These are phyloP conservation scores for Erebia aethiops DNA, from an alignment of 2,888 invertebrate species.

Conservation along the genomic window DNA sequence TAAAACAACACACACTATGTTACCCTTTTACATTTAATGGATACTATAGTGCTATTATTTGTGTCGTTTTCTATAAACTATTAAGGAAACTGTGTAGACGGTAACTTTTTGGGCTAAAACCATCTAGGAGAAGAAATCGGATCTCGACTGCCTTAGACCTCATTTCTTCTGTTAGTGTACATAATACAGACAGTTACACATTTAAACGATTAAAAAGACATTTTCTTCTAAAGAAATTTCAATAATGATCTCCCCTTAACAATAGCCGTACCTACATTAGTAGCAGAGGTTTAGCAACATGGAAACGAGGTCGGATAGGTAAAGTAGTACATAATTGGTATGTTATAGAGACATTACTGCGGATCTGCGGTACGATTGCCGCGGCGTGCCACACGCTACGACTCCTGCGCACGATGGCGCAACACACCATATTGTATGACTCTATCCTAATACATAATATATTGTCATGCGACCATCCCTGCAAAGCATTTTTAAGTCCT, in stretches of 20 bases:
- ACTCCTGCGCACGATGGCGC: constrained; percentile 52
- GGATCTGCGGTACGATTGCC: constrained; percentile 64
- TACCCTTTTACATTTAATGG: too few relatives aligned
- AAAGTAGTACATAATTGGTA: constrained; percentile 36
- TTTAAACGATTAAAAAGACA: not conserved
- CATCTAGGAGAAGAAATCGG: too few relatives aligned
- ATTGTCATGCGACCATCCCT: too few relatives aligned
- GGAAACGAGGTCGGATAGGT: constrained; percentile 29
- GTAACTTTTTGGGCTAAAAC: too few relatives aligned
- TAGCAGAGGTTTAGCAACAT: constrained; percentile 11
- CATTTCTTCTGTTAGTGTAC: too few relatives aligned
- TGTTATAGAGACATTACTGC: constrained; percentile 55
- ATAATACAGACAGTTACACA: too few relatives aligned
- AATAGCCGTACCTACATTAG: not conserved
- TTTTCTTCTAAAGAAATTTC: not conserved
- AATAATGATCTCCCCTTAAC: not conserved
- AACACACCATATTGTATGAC: constrained; percentile 45
- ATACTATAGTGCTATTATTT: too few relatives aligned
- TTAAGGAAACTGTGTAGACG: too few relatives aligned
- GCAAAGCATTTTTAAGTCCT: too few relatives aligned
- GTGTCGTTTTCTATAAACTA: too few relatives aligned
- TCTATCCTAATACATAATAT: constrained; percentile 46
- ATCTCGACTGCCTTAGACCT: too few relatives aligned
- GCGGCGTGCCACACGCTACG: constrained; percentile 68
- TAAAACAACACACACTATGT: too few relatives aligned